phyloP scores from a whole-genome alignment of 2,888 invertebrate species.

The Conistra vaccinii region DNA sequence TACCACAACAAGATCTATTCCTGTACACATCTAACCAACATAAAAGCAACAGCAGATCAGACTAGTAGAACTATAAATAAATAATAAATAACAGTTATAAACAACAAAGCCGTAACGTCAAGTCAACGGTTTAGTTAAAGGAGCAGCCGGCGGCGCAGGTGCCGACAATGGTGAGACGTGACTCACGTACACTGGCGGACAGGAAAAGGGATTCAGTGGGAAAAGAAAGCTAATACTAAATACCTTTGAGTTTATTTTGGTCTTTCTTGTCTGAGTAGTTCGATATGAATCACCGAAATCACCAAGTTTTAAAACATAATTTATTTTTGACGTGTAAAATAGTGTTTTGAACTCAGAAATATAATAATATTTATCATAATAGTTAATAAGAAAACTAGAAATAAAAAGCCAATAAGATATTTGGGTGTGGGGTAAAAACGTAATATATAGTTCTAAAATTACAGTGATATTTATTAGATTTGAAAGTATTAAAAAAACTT shows the following conservation, averaged over 20 bases:
- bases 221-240: not conserved
- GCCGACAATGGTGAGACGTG: slow-evolving; percentile 73
- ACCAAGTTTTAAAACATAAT: not conserved
- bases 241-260: not conserved
- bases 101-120: slow-evolving; percentile 50
- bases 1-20: not conserved
- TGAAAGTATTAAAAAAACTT: not conserved
- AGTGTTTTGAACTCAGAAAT: not conserved
- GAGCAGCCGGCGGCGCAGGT: slow-evolving; percentile 75
- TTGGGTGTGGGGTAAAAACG: not conserved
- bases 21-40: slow-evolving; percentile 23
- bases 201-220: slow-evolving; percentile 1
- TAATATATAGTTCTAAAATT: not conserved
- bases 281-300: not conserved
- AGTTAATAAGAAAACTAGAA: not conserved
- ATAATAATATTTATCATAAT: not conserved
- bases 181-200: slow-evolving; percentile 68
- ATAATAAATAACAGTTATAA: slow-evolving; percentile 54
- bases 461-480: not conserved
- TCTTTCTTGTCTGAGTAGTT: not conserved
- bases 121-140: slow-evolving; percentile 66
- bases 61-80: slow-evolving; percentile 33
- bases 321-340: too few relatives aligned
- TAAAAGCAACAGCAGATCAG: slow-evolving; percentile 31
- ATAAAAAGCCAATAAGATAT: not conserved